Conservation (phyloP, 2,113 vertebrate genomes). For the Lipotes vexillifer region DNA sequence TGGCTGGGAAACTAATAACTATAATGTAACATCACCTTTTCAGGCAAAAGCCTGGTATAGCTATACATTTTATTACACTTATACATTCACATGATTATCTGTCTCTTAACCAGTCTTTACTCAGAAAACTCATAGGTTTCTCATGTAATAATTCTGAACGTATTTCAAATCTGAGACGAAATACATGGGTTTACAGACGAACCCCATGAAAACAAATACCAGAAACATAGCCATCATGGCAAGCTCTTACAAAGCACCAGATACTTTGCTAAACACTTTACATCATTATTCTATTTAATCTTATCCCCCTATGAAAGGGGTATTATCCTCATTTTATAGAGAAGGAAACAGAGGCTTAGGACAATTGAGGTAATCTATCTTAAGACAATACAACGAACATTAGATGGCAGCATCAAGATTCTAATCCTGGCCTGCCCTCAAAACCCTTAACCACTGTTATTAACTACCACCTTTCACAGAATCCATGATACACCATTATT, state of each 20-base stretch:
- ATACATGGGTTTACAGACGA: neutral
- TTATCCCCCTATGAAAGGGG: neutral
- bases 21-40: neutral
- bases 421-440: neutral
- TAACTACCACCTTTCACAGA: neutral
- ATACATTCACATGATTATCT: neutral
- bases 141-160: neutral
- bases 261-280: neutral
- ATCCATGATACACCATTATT: neutral
- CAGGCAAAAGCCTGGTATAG: neutral
- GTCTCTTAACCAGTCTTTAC: neutral
- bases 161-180: constrained; percentile 1
- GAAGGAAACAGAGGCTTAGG: neutral
- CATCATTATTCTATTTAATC: neutral
- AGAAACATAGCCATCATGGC: neutral
- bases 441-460: neutral
- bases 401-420: neutral
- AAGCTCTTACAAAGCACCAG: neutral
- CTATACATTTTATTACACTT: neutral
- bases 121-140: neutral
- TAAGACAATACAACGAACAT: neutral
- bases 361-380: neutral
- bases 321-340: neutral
- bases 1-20: neutral
- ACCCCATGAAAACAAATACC: neutral